A percentile compares a stretch with the other conserved stretches of the same genome.
Conservation (phyloP, 2,888 invertebrate species). For the Acanthoscelides obtectus region DNA sequence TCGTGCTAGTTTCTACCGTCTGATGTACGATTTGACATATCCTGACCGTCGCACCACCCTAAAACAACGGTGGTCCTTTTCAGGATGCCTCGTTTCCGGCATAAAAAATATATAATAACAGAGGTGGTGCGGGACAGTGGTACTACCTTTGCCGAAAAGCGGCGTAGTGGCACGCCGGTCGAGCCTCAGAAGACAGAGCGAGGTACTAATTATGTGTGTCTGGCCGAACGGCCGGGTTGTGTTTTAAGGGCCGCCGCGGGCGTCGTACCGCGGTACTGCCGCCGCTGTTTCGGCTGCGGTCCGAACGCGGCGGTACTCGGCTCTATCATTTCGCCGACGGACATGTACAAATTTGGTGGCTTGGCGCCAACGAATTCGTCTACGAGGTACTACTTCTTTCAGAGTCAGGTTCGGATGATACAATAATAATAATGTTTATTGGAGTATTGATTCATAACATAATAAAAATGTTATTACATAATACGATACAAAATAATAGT, state of each 20-base stretch:
- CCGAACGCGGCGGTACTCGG: too few species aligned
- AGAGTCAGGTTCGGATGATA: constrained; percentile 5
- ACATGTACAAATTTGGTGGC: constrained; percentile 31
- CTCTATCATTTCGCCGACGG: constrained; percentile 42
- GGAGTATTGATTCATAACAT: too few species aligned
- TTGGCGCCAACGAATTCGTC: constrained; percentile 8
- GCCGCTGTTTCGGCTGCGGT: constrained; percentile 18
- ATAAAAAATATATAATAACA: constrained; percentile 49
- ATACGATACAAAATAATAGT: too few species aligned
- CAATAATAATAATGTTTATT: too few species aligned
- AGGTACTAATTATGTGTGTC: background rate
- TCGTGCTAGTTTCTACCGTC: background rate
- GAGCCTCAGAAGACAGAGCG: background rate
- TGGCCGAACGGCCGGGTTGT: background rate
- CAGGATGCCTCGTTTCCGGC: constrained; percentile 43
- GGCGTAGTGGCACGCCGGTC: background rate
- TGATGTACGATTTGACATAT: background rate
- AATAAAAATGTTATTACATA: too few species aligned
- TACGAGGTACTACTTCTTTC: constrained; percentile 2
- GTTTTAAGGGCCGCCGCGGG: constrained; percentile 6
- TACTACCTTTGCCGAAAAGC: background rate
- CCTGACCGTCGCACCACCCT: constrained; percentile 7
- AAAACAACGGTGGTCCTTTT: constrained; percentile 36
- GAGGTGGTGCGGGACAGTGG: background rate
- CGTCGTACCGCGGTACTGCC: constrained; percentile 6